phyloP scores from a whole-genome alignment of 2,113 vertebrate genomes.

The Phycodurus eques region DNA sequence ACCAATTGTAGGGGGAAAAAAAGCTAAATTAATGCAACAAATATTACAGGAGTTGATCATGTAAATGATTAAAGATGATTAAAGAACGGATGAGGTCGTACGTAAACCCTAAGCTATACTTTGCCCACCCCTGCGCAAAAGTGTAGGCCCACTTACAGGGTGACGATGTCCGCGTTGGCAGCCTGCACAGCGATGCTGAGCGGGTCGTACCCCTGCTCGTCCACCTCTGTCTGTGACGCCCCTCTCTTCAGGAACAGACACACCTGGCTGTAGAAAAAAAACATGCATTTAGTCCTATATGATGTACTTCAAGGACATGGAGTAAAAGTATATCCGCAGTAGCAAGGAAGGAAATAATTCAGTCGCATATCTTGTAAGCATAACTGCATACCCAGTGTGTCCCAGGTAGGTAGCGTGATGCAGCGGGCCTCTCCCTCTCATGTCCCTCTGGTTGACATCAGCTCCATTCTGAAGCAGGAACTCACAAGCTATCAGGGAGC shows the following conservation, averaged over 20 bases:
- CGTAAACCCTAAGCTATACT: background rate
- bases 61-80: background rate
- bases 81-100: background rate
- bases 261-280: conserved; percentile 79
- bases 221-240: conserved; percentile 90
- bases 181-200: conserved; percentile 92
- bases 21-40: background rate
- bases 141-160: conserved; percentile 77
- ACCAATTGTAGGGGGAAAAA: background rate
- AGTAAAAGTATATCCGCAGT: background rate
- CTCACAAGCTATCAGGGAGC: conserved; percentile 93
- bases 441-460: conserved; percentile 91
- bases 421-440: conserved; percentile 86
- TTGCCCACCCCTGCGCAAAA: background rate
- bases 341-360: background rate
- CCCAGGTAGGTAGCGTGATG: conserved; percentile 92
- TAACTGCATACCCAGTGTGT: conserved; percentile 84
- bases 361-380: background rate
- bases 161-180: conserved; percentile 97
- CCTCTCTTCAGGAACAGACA: conserved; percentile 97
- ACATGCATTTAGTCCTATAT: background rate
- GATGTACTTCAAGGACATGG: background rate
- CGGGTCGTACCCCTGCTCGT: conserved; percentile 91
- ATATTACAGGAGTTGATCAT: background rate
- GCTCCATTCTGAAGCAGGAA: conserved; percentile 97